A percentile compares a stretch with the other conserved stretches of the same genome.
These are phyloP conservation scores for Thymelicus sylvestris DNA, from an alignment of 2,888 invertebrate genomes.

Conservation along the genomic window DNA sequence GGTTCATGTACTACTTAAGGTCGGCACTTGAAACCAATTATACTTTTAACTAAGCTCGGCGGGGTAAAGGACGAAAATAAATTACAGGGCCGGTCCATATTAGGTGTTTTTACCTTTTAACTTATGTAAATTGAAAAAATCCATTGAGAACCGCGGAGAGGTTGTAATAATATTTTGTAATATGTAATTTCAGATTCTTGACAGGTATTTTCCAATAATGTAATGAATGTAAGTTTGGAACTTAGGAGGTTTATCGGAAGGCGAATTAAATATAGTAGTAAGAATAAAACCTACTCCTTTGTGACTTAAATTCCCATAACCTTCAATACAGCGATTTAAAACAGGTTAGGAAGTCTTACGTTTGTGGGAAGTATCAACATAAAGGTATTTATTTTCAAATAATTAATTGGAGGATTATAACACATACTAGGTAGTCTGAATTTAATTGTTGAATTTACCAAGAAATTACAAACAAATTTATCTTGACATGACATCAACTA, in stretches of 20 bases:
- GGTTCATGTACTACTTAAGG: slow-evolving; percentile 61
- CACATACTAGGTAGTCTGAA: no score
- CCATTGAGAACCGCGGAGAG: background rate
- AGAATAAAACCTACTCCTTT: background rate
- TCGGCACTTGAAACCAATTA: slow-evolving; percentile 74
- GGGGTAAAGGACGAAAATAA: slow-evolving; percentile 57
- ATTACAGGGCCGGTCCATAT: slow-evolving; percentile 51
- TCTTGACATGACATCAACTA: background rate
- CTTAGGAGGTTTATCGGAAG: no score
- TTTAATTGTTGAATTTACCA: no score
- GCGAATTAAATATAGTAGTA: background rate
- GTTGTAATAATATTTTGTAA: no score
- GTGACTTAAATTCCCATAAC: background rate
- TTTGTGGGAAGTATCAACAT: background rate
- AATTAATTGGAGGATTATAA: background rate
- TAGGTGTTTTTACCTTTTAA: slow-evolving; percentile 45
- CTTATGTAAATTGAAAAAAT: background rate
- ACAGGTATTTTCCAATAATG: no score
- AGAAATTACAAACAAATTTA: no score
- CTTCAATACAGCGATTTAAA: background rate
- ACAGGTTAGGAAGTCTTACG: background rate
- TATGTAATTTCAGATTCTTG: no score
- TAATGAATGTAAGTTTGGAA: no score
- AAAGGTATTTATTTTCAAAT: background rate
- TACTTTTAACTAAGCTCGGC: slow-evolving; percentile 66